Evolutionary conservation across 1,140 invertebrate species (phyloP).

Genomic region (Trigoniulus corallinus): DNA sequence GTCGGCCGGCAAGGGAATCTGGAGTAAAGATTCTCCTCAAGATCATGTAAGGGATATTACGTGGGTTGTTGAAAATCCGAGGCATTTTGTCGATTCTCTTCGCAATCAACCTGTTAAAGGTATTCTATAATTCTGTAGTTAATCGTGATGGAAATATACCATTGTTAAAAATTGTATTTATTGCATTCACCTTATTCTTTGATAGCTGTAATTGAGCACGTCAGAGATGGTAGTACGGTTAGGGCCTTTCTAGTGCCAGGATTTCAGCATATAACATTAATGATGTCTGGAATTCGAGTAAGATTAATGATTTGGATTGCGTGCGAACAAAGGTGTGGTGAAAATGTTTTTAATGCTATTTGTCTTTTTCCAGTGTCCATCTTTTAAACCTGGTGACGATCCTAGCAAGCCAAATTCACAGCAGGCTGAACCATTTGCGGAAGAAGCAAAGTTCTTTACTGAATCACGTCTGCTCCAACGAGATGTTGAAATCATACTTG

Average conservation of each 20-base stretch:
- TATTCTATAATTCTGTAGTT: slow-evolving; percentile 13
- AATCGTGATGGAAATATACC: no score
- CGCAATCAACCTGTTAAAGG: slow-evolving; percentile 53
- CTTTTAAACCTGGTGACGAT: slow-evolving; percentile 47
- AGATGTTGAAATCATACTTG: slow-evolving; percentile 81
- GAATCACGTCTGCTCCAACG: slow-evolving; percentile 79
- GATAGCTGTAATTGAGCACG: slow-evolving; percentile 81
- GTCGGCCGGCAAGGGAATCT: slow-evolving; percentile 68
- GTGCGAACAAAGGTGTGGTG: neutral
- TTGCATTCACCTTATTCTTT: slow-evolving; percentile 12
- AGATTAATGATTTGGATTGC: slow-evolving; percentile 22
- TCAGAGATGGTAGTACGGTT: slow-evolving; percentile 89
- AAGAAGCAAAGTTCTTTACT: slow-evolving; percentile 77
- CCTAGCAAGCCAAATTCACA: slow-evolving; percentile 50
- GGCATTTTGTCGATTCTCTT: slow-evolving; percentile 61
- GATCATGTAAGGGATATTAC: slow-evolving; percentile 69
- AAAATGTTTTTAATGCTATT: slow-evolving; percentile 5
- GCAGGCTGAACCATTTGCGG: slow-evolving; percentile 42
- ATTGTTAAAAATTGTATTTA: no score
- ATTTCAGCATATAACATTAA: slow-evolving; percentile 75
- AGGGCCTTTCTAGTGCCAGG: slow-evolving; percentile 72
- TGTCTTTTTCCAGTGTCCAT: slow-evolving; percentile 40
- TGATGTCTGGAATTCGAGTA: slow-evolving; percentile 82
- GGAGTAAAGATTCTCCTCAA: slow-evolving; percentile 33
- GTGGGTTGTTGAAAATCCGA: slow-evolving; percentile 68